phyloP scores from a whole-genome alignment of 2,113 vertebrate genomes.

The Prinia subflava region DNA sequence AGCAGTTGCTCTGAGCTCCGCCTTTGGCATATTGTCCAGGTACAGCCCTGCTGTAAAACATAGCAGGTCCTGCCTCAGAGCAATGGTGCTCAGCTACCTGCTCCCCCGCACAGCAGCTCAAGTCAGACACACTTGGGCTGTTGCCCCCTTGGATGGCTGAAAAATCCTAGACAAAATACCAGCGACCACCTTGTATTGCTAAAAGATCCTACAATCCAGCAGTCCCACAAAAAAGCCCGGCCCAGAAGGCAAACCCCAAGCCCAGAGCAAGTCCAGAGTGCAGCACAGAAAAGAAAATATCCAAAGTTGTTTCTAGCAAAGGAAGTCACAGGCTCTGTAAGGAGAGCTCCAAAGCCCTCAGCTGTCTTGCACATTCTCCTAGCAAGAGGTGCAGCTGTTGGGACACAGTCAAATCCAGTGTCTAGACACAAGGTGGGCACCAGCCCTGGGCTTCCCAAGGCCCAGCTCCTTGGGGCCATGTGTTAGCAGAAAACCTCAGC shows the following conservation, averaged over 20 bases:
- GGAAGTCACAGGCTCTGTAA: background rate
- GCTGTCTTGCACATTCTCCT: background rate
- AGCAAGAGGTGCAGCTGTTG: background rate
- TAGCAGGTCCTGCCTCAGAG: background rate
- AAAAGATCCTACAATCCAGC: background rate
- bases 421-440: background rate
- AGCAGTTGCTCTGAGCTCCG: background rate
- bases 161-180: background rate
- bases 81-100: background rate
- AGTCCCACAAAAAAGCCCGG: background rate
- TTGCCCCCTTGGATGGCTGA: background rate
- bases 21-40: background rate
- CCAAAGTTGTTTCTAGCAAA: background rate
- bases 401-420: background rate
- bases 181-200: background rate
- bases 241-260: background rate
- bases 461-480: background rate
- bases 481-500: background rate
- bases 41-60: background rate
- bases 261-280: rapidly evolving
- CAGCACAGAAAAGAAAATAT: background rate
- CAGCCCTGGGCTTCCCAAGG: background rate
- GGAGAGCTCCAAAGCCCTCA: background rate
- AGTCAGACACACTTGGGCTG: background rate
- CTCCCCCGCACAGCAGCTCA: rapidly evolving